Evolutionary conservation across 2,888 invertebrate genomes (phyloP).

Genomic region (Sarcophaga variegata): DNA sequence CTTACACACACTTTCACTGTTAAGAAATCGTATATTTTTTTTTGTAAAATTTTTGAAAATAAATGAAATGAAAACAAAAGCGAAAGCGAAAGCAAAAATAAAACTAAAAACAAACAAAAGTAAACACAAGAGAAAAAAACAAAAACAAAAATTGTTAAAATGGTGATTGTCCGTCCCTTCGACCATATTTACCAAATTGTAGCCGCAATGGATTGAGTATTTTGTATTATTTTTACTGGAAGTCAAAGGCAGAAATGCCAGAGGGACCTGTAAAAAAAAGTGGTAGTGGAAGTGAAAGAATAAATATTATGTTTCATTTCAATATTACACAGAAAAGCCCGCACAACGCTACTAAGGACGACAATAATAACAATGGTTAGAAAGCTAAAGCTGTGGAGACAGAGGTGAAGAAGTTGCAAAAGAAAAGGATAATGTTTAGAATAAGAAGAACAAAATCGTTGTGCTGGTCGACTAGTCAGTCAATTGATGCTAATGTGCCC

Average conservation of each 20-base stretch:
- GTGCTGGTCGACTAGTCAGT: slow-evolving; percentile 4
- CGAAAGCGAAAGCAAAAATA: not conserved
- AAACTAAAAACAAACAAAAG: not conserved
- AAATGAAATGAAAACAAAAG: not conserved
- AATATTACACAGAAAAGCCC: slow-evolving; percentile 4
- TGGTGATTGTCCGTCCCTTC: not conserved
- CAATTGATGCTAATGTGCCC: slow-evolving; percentile 25
- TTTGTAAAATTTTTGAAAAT: too few species aligned
- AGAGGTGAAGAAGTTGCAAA: slow-evolving; percentile 12
- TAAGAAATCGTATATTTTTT: too few species aligned
- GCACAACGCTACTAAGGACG: slow-evolving; percentile 40
- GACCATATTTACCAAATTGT: slow-evolving; percentile 23
- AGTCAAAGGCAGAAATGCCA: slow-evolving; percentile 1
- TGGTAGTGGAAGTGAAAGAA: not conserved
- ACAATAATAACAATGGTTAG: slow-evolving; percentile 31
- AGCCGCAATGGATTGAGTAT: slow-evolving; percentile 12
- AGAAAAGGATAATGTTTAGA: slow-evolving; percentile 27
- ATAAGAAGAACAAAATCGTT: slow-evolving; percentile 32
- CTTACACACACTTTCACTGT: too few species aligned
- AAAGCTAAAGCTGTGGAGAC: not conserved
- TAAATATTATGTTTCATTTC: slow-evolving; percentile 22
- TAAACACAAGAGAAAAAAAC: not conserved
- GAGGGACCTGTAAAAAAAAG: not conserved
- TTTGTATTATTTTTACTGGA: not conserved
- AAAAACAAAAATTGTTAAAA: not conserved